Percentiles rank a stretch among this genome's conserved stretches.
phyloP scores from a whole-genome alignment of 1,140 invertebrate genomes.

The Zaprionus vittiger region DNA sequence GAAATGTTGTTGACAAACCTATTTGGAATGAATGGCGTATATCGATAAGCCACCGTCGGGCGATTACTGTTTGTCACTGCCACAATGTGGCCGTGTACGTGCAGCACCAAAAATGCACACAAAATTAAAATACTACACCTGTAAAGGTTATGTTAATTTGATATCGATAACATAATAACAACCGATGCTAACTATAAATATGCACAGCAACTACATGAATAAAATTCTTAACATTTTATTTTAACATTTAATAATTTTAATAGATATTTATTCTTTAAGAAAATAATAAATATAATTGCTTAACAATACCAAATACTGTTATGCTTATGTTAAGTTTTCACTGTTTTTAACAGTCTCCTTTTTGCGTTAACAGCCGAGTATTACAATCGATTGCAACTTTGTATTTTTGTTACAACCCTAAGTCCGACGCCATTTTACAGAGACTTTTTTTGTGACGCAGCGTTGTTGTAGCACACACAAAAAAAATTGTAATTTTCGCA shows the following conservation, averaged over 20 bases:
- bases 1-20: background rate
- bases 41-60: background rate
- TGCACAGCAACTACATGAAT: no score
- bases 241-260: no score
- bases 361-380: conserved; percentile 5
- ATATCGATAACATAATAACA: no score
- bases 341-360: conserved; percentile 3
- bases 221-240: no score
- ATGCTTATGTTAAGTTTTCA: background rate
- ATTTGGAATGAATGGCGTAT: background rate
- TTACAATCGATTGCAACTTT: background rate
- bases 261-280: no score
- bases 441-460: conserved; percentile 67
- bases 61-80: conserved; percentile 12
- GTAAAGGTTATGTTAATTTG: background rate
- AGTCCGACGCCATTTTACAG: conserved; percentile 69
- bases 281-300: no score
- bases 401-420: conserved; percentile 51
- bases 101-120: background rate
- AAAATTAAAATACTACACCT: background rate
- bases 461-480: conserved; percentile 58
- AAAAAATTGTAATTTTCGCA: conserved; percentile 41
- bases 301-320: no score
- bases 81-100: background rate
- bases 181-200: no score